These are phyloP conservation scores for Pungitius pungitius DNA, from an alignment of 2,113 vertebrate species.

Conservation along the genomic window DNA sequence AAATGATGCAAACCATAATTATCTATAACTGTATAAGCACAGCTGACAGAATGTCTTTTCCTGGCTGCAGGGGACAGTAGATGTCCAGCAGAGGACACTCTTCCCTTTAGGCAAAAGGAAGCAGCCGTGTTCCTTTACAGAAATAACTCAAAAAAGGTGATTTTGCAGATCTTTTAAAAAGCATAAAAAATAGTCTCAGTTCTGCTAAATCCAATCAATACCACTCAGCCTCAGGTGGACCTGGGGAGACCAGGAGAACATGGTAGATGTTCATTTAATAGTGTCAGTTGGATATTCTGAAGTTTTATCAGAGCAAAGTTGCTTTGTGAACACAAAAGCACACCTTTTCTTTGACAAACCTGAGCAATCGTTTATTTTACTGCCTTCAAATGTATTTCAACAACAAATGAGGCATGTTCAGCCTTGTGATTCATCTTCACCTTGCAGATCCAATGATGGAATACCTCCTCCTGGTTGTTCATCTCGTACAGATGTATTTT, in stretches of 20 bases:
- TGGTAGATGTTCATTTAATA: neutral
- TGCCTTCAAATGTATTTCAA: neutral
- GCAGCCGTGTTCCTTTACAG: neutral
- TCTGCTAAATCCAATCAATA: neutral
- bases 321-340: neutral
- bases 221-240: neutral
- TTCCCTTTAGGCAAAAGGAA: constrained; percentile 12
- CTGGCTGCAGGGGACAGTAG: neutral
- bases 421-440: neutral
- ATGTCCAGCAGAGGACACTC: constrained; percentile 63
- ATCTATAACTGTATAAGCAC: neutral
- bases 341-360: neutral
- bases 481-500: no score
- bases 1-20: neutral
- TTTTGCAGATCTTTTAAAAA: neutral
- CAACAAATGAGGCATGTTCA: neutral
- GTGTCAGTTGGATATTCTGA: neutral
- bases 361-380: neutral
- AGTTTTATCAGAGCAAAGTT: neutral
- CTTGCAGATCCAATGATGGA: neutral
- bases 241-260: neutral
- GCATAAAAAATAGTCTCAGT: neutral
- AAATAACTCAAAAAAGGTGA: neutral
- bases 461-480: no score
- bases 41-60: no score